Evolutionary conservation across 2,797 vertebrate genomes (phyloP).

Genomic region (Eulemur rubriventer): DNA sequence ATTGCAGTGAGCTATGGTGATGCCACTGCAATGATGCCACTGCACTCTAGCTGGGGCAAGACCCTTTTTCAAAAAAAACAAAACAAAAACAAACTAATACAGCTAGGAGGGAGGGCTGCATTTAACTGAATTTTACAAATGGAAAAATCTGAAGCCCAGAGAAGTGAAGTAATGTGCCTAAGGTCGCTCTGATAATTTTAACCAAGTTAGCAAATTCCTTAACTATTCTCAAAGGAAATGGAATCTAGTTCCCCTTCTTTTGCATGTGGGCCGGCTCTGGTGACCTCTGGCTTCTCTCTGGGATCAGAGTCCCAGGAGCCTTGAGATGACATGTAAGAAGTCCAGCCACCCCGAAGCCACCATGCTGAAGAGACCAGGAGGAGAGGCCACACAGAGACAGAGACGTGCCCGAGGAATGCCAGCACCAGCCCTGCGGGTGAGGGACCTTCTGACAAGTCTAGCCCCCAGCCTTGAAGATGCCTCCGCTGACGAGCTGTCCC

Average conservation of each 20-base stretch:
- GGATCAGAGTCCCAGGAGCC: background rate
- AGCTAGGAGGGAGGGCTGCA: too few relatives aligned
- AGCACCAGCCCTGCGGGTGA: background rate
- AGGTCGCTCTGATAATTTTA: background rate
- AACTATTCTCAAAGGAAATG: background rate
- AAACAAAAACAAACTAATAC: background rate
- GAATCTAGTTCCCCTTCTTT: background rate
- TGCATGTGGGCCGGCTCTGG: rapidly evolving
- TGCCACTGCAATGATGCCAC: too few relatives aligned
- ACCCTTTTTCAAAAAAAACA: background rate
- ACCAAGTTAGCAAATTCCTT: background rate
- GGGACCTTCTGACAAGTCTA: rapidly evolving
- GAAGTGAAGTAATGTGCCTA: background rate
- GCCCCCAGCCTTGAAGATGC: background rate
- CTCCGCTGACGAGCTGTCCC: background rate
- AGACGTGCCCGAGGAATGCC: background rate
- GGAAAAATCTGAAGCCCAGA: background rate
- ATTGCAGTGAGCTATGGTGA: too few relatives aligned
- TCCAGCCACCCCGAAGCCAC: background rate
- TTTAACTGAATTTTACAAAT: background rate
- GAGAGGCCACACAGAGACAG: background rate
- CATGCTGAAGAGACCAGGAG: background rate
- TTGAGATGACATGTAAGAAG: background rate
- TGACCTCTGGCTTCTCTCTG: background rate
- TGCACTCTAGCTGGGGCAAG: background rate